A percentile compares a stretch with the other conserved stretches of the same genome.
These are phyloP conservation scores for Gymnoscelis rufifasciata DNA, from an alignment of 2,888 invertebrate genomes.

Conservation along the genomic window DNA sequence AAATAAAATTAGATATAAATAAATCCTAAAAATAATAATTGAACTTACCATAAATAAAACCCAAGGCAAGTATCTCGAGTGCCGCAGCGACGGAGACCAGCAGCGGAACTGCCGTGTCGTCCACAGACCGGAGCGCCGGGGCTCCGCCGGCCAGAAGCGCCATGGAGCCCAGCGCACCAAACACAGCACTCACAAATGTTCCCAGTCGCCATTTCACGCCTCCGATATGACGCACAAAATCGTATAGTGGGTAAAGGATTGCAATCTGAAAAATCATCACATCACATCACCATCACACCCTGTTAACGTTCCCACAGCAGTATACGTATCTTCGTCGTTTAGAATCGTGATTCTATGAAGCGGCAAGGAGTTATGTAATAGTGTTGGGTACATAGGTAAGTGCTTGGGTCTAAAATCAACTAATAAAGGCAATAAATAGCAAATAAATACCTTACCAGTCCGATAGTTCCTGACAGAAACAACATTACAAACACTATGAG, in stretches of 20 bases:
- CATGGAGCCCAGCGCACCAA: constrained; percentile 40
- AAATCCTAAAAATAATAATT: too few species aligned
- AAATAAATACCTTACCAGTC: constrained; percentile 41
- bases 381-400: too few species aligned
- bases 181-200: constrained; percentile 39
- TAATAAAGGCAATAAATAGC: neutral
- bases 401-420: too few species aligned
- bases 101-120: constrained; percentile 51
- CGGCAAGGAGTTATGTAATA: too few species aligned
- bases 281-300: too few species aligned
- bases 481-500: constrained; percentile 45
- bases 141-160: constrained; percentile 39
- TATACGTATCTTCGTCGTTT: too few species aligned
- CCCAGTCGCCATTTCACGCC: constrained; percentile 51
- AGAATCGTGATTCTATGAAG: too few species aligned
- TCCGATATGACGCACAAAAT: constrained; percentile 49
- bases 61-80: constrained; percentile 52
- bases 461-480: constrained; percentile 53
- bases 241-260: constrained; percentile 54
- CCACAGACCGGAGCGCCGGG: constrained; percentile 41
- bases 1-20: too few species aligned
- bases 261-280: constrained; percentile 58
- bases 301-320: too few species aligned
- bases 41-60: constrained; percentile 57
- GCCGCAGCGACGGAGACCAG: constrained; percentile 45